Evolutionary conservation across 1,140 invertebrate genomes (phyloP), one percentile per base, ranked within the genome.

Genomic region (Littorina saxatilis): DNA sequence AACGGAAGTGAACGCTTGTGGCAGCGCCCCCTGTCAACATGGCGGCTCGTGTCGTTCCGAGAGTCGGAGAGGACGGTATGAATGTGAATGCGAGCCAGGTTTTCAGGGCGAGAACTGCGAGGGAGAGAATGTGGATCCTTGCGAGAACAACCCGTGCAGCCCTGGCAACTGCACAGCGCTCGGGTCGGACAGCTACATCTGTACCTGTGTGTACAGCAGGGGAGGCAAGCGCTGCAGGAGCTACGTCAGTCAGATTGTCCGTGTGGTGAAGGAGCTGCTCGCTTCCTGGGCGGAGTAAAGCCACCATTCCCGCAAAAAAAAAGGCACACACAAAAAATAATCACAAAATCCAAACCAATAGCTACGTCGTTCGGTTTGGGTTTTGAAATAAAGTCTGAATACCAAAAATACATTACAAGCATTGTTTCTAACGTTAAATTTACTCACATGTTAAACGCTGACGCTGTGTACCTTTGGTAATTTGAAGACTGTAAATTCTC

Each of bases 81-180:
- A 40, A 58, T 78, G 76, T 37, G 23, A 40, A 13, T 63, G 55
- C 58, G 1, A 27, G 2, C 5, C 27, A 0, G 73, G 50, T 1
- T 81, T 63, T 43, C 39, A 76, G 40, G 80, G 80, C 0, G 61
- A 81, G 13, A 37, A 47, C 23, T 81, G 80, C 63, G 20, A 47
- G 2, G 37, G 37, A 17, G 32, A 43, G 23, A n/a, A n/a, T n/a
- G 61, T 50, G 32, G 37, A 81, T 43, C 58, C 80, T 15, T 81
- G 80, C 61, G 40, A 68, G 2, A 29, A 27, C 4, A 43, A 66
- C 11, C 80, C 80, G 5, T 81, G 80, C 47, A 82, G 73, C 75
- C 39, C 37, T 55, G 81, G 74, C 27, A 55, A 39, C 23, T 82
- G 75, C 70, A 27, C 3, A 23, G 2, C 5, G 40, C 23, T 73